Evolutionary conservation across 2,113 vertebrate genomes (phyloP), one percentile per base, ranked within the genome.

Genomic region (Poeciliopsis prolifica): DNA sequence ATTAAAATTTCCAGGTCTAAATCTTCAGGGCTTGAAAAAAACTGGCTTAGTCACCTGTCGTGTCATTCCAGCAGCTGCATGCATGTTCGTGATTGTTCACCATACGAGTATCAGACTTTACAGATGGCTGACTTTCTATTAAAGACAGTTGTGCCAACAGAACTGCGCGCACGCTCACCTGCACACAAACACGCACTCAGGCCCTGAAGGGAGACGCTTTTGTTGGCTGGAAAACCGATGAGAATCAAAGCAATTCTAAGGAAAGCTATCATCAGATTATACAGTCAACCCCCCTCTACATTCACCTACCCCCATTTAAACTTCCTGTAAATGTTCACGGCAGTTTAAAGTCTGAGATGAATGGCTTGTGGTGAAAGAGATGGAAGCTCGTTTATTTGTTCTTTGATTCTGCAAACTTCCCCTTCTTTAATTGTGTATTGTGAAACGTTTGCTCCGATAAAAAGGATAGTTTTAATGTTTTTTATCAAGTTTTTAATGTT

Each of bases 211-310:
- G 54, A 48, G 51, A 28, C 64, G 70, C 58, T 30, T 78, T 54
- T 54, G 42, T 30, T 4, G 8, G 29, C 62, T 82, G 67, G 51
- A 12, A 63, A 64, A 3, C 48, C n/a, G 2, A 72, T 26, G 10
- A 13, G 31, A 33, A 65, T 67, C n/a, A 79, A 76, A 74, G 30
- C 42, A 22, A 48, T 69, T 68, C 30, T 24, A 40, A 68, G 40
- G 68, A 80, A 86, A 65, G 17, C 0, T 40, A 29, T 74, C 15
- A 74, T 86, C 67, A 61, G 62, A 74, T 70, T 67, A 29, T 29
- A 74, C 29, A 66, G 26, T n/a, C 31, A 0, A 61, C 24, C 12
- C 13, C 40, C 5, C 0, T 17, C 17, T 48, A 6, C 17, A 10
- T 11, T 58, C 24, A 5, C 14, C 44, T 48, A 19, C 17, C 22